phyloP scores from a whole-genome alignment of 2,797 vertebrate genomes.

The Anas acuta region DNA sequence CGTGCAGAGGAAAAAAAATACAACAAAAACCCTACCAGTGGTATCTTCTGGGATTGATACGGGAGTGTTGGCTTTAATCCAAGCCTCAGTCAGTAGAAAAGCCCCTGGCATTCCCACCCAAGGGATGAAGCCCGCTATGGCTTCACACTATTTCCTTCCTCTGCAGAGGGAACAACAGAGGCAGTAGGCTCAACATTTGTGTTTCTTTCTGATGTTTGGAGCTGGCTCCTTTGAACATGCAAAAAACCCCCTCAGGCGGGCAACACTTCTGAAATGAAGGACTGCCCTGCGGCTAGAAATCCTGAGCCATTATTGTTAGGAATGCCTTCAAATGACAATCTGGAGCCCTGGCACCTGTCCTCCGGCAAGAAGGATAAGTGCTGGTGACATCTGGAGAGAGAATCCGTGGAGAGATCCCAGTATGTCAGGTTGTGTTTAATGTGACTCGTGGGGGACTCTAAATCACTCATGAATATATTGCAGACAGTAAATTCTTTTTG shows the following conservation, averaged over 20 bases:
- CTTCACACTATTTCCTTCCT: not conserved
- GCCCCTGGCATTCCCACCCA: not conserved
- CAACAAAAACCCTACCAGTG: not conserved
- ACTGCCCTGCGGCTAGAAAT: constrained; percentile 38
- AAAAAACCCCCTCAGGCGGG: not conserved
- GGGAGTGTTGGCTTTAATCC: not conserved
- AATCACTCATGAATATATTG: constrained; percentile 46
- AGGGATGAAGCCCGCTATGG: not conserved
- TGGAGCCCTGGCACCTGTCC: not conserved
- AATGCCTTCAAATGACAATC: constrained; percentile 57
- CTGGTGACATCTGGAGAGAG: constrained; percentile 57
- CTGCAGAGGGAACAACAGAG: not conserved
- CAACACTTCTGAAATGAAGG: not conserved
- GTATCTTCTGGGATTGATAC: not conserved
- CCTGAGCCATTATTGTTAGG: not conserved
- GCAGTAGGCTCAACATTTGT: not conserved
- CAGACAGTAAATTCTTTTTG: constrained; percentile 49
- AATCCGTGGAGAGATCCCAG: not conserved
- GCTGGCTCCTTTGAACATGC: constrained; percentile 15
- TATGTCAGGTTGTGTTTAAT: constrained; percentile 39
- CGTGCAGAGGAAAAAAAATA: not conserved
- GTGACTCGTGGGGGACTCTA: not conserved
- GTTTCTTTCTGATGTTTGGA: constrained; percentile 13
- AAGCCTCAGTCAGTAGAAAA: not conserved
- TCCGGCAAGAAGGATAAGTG: not conserved